Percentiles rank a stretch among this genome's conserved stretches.
Conservation (phyloP, 2,888 invertebrate genomes). For the Drosophila prostipennis region DNA sequence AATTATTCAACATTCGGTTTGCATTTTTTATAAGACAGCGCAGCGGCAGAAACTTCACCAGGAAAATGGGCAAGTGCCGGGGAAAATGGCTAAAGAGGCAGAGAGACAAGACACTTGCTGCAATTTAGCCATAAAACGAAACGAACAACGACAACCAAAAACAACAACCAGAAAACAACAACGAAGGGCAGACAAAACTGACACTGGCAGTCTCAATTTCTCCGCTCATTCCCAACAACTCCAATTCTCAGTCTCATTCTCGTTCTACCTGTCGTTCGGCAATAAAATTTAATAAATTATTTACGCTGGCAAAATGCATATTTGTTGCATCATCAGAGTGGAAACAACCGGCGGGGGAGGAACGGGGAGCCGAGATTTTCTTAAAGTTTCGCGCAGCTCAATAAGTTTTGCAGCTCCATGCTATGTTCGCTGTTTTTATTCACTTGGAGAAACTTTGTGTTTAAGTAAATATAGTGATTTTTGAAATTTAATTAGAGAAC, state of each 20-base stretch:
- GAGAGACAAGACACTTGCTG: constrained; percentile 29
- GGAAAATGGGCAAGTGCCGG: neutral
- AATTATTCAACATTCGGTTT: constrained; percentile 76
- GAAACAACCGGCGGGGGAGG: neutral
- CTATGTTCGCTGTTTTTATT: neutral
- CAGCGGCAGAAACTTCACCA: constrained; percentile 47
- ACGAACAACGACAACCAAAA: constrained; percentile 33
- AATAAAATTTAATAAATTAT: constrained; percentile 80
- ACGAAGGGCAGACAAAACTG: constrained; percentile 56
- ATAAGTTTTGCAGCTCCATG: constrained; percentile 19
- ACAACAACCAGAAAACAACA: constrained; percentile 15
- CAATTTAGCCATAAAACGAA: constrained; percentile 49
- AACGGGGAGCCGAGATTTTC: constrained; percentile 21
- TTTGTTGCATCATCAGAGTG: constrained; percentile 41
- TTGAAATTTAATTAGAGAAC: no score
- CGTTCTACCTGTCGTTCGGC: constrained; percentile 51
- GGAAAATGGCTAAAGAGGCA: constrained; percentile 6
- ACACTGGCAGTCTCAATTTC: constrained; percentile 67
- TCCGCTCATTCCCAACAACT: constrained; percentile 7
- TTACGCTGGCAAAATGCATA: constrained; percentile 68
- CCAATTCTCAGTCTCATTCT: constrained; percentile 13
- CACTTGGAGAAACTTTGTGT: neutral
- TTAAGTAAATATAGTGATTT: neutral
- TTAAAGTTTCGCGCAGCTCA: constrained; percentile 33
- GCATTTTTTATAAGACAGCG: constrained; percentile 74